phyloP scores from a whole-genome alignment of 1,140 invertebrate species.

The Hyles euphorbiae region DNA sequence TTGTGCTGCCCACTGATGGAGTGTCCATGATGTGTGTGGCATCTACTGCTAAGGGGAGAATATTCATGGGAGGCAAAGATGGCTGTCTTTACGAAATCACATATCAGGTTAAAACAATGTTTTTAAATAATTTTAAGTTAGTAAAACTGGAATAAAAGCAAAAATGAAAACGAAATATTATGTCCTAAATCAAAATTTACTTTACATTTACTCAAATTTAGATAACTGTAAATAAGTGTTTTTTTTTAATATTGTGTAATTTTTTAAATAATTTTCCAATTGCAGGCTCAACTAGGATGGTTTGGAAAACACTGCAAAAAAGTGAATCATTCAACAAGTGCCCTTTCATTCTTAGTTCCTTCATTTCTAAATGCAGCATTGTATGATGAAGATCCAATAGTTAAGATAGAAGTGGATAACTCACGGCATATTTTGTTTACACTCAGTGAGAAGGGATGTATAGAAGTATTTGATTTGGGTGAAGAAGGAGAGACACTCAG shows the following conservation, averaged over 20 bases:
- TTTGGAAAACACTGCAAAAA: slow-evolving; percentile 96
- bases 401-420: slow-evolving; percentile 94
- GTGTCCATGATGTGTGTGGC: slow-evolving; percentile 89
- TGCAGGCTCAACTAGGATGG: slow-evolving; percentile 89
- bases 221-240: no score
- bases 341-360: slow-evolving; percentile 91
- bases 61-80: slow-evolving; percentile 97
- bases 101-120: slow-evolving; percentile 83
- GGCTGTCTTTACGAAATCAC: slow-evolving; percentile 96
- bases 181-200: no score
- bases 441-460: slow-evolving; percentile 87
- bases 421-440: slow-evolving; percentile 93
- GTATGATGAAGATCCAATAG: slow-evolving; percentile 91
- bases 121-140: not conserved
- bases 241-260: no score
- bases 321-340: slow-evolving; percentile 94
- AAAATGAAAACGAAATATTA: no score
- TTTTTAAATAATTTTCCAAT: slow-evolving; percentile 8
- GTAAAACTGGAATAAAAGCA: not conserved
- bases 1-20: slow-evolving; percentile 94
- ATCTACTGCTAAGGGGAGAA: slow-evolving; percentile 89
- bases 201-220: no score
- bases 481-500: slow-evolving; percentile 83
- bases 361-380: slow-evolving; percentile 92
- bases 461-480: slow-evolving; percentile 94